These are phyloP conservation scores for Callyntrura sp. DNA, from an alignment of 2,888 invertebrate genomes.

Conservation along the genomic window DNA sequence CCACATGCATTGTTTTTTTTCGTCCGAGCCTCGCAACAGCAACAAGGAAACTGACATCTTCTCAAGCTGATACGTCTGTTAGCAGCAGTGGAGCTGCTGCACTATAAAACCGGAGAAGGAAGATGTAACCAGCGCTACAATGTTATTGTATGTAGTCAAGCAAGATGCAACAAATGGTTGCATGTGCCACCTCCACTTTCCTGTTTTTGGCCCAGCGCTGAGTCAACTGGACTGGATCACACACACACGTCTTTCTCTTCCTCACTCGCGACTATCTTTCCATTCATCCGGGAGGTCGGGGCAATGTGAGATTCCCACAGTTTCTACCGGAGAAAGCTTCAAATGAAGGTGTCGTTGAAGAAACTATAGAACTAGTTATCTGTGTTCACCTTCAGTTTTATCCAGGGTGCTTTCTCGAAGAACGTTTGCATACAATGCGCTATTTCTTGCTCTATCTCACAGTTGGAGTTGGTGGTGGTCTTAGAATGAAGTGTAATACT, in stretches of 20 bases:
- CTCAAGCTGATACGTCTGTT: background rate
- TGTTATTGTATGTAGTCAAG: background rate
- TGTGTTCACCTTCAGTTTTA: too few relatives aligned
- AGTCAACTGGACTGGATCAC: background rate
- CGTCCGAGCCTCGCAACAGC: background rate
- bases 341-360: too few relatives aligned
- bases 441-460: too few relatives aligned
- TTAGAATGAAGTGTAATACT: too few relatives aligned
- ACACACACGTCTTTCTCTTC: background rate
- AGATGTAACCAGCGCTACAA: background rate
- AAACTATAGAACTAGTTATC: too few relatives aligned
- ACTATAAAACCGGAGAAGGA: constrained; percentile 1
- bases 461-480: too few relatives aligned
- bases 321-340: constrained; percentile 27
- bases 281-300: constrained; percentile 17
- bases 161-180: constrained; percentile 78
- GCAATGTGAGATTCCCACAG: constrained; percentile 43
- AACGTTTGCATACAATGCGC: too few relatives aligned
- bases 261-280: too few relatives aligned
- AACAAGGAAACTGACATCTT: constrained; percentile 29
- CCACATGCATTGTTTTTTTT: background rate
- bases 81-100: constrained; percentile 17
- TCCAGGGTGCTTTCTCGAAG: too few relatives aligned
- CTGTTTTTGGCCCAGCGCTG: background rate
- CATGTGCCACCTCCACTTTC: constrained; percentile 56